Conservation (phyloP, 2,888 invertebrate genomes). For the Laothoe populi region DNA sequence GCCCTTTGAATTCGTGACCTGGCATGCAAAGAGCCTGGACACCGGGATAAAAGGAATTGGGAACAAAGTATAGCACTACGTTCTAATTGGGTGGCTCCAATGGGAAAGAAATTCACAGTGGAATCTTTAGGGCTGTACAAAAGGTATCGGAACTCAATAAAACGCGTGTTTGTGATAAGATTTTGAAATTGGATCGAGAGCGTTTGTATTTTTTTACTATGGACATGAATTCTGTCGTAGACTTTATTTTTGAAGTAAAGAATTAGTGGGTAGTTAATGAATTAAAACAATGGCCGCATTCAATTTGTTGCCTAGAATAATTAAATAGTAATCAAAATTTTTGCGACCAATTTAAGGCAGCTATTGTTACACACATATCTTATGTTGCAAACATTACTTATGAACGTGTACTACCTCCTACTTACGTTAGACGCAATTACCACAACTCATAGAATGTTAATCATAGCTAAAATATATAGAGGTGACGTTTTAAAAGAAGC, state of each 20-base stretch:
- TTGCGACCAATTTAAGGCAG: too few relatives aligned
- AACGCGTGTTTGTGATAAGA: conserved; percentile 33
- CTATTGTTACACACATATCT: too few relatives aligned
- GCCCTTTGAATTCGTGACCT: conserved; percentile 62
- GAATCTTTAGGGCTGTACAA: conserved; percentile 13
- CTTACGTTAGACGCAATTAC: too few relatives aligned
- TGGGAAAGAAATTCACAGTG: conserved; percentile 31
- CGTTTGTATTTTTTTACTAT: neutral
- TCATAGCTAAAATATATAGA: too few relatives aligned
- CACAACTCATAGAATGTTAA: too few relatives aligned
- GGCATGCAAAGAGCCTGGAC: conserved; percentile 56
- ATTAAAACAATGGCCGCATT: too few relatives aligned
- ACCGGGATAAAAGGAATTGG: conserved; percentile 44
- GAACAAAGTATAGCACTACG: conserved; percentile 41
- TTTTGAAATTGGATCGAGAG: neutral
- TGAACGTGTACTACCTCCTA: too few relatives aligned
- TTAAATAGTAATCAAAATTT: too few relatives aligned
- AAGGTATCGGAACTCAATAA: conserved; percentile 29
- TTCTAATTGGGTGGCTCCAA: conserved; percentile 43
- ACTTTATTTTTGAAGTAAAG: neutral
- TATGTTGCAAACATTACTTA: too few relatives aligned
- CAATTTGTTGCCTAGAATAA: too few relatives aligned
- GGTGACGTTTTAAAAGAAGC: too few relatives aligned
- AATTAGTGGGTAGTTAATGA: too few relatives aligned
- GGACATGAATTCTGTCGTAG: neutral